Evolutionary conservation across 2,797 vertebrate species (phyloP), one percentile per base, ranked within the genome.

Genomic region (Gallinago solitaria): DNA sequence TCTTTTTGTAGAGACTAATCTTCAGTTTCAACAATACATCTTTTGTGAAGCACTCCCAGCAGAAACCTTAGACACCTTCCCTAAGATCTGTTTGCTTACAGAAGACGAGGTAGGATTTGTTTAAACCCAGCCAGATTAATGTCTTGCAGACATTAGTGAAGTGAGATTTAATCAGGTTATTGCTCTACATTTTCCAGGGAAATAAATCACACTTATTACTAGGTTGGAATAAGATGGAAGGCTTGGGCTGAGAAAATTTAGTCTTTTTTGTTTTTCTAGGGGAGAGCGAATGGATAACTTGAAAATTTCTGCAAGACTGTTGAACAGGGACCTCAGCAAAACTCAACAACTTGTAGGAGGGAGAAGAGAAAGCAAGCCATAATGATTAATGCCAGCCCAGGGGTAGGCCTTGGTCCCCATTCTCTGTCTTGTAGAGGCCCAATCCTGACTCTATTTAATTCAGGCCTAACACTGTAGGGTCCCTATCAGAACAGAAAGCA

Each of bases 1-100:
- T 95, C 92, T 93, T 94, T 96, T 95, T 93, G 90, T 94, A 85
- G 89, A 92, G 68, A 80, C 71, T 87, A 81, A 96, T 96, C 91
- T 96, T 93, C 90, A 83, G 78, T 83, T 95, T 92, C 94, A 97
- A 96, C 95, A 97, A 96, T 95, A 85, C 94, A 96, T 94, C 96
- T 96, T 96, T 96, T 97, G 96, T 96, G 93, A 96, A 95, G 81
- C n/a, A 12, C 93, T 96, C 93, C 47, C 90, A 89, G 86, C 71
- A 96, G 96, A 97, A 97, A 97, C 96, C 88, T 95, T 96, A 97
- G 96, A 96, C 96, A 97, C 96, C 94, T 96, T 96, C 90, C 61
- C 57, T 92, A 96, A 95, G 88, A 97, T 96, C 81, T 95, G 94
- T 97, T 97, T 95, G 96, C 96, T 97, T 97, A 96, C 78, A 96